Evolutionary conservation across 2,797 vertebrate genomes (phyloP), one percentile per base, ranked within the genome.

Genomic region (Liasis olivaceus): DNA sequence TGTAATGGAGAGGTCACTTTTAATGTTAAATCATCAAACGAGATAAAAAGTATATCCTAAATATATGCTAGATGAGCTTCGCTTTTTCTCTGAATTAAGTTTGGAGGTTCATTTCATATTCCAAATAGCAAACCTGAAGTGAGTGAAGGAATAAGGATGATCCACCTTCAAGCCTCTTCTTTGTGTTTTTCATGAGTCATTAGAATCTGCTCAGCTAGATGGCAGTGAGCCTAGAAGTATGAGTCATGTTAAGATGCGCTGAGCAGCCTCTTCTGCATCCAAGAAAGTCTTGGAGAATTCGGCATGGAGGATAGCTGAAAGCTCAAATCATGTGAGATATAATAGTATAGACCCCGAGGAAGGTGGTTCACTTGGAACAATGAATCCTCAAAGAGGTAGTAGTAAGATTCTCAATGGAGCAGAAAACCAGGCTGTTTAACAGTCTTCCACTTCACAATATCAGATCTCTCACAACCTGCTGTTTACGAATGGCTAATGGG

Each of bases 21-120:
- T 91, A 54, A 89, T 9, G 8, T 31, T 87, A 47, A 95, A 95
- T 62, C 91, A 87, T 89, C 1, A 77, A 90, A 59, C 14, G 58
- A 58, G 24, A 56, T 59, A 47, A 87, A 59, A 56, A n/a, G 2
- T 51, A 36, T 72, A 20, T 88, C 31, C 85, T 58, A 87, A 58
- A 59, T 15, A 36, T 28, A 64, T 51, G 31, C 56, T 58, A 36
- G n/a, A n/a, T 42, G 22, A 91, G 4, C 17, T 63, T 59, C 31
- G 2, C 22, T 51, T 72, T 31, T 62, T 8, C 12, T 5, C 31
- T 14, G 56, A 60, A 91, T 88, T 60, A 88, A n/a, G 51, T 15
- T n/a, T 31, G 26, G 54, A 62, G 11, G 36, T 66, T 59, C 13
- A 11, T 5, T 77, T 88, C 63, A 31, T 17, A 54, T 51, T 89